Evolutionary conservation across 2,797 vertebrate genomes (phyloP).

Genomic region (Mycteria americana): DNA sequence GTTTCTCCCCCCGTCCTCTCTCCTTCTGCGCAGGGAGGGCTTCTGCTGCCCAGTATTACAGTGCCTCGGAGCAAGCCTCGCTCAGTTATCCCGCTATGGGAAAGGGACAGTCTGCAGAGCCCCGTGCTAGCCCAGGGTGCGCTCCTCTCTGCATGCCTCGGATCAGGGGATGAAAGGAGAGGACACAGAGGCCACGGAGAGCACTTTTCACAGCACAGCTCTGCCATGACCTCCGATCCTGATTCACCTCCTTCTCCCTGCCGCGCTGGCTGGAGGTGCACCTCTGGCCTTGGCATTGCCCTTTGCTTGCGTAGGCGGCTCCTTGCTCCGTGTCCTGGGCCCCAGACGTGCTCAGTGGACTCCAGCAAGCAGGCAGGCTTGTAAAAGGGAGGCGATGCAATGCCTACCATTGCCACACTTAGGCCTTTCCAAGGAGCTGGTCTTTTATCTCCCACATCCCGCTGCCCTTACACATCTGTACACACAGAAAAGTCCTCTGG

Average conservation of each 20-base stretch:
- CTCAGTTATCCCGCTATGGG: accelerated
- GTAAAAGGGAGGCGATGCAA: neutral
- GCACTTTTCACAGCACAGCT: neutral
- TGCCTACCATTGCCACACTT: neutral
- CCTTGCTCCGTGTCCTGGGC: neutral
- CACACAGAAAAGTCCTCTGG: neutral
- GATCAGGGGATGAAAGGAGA: neutral
- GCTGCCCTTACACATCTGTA: neutral
- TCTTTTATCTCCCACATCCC: neutral
- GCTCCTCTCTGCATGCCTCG: accelerated
- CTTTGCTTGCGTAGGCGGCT: neutral
- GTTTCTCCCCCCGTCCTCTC: neutral
- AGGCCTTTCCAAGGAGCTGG: neutral
- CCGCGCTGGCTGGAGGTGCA: neutral
- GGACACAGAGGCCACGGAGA: neutral
- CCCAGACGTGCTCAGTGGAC: neutral
- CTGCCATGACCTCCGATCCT: neutral
- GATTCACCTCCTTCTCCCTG: neutral
- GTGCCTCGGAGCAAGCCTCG: neutral
- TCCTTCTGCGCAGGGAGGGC: neutral
- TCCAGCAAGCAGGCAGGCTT: neutral
- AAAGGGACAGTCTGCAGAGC: neutral
- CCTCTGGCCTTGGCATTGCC: neutral
- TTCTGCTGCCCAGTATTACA: neutral
- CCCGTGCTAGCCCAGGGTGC: neutral